Evolutionary conservation across 2,888 invertebrate genomes (phyloP), one percentile per base, ranked within the genome.

Genomic region (Dasysyrphus albostriatus): DNA sequence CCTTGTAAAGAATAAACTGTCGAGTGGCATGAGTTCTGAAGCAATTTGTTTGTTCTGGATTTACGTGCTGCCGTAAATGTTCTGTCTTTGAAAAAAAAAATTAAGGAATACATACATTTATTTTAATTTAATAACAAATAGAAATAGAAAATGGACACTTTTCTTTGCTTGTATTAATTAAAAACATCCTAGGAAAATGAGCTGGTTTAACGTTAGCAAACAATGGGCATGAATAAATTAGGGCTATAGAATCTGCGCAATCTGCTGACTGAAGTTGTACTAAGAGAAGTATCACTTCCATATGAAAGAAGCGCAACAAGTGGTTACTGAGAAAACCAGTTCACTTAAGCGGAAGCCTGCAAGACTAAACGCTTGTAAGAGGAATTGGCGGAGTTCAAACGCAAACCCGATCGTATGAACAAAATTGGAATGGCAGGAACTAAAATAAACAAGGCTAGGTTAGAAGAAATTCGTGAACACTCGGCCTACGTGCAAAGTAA

Each of bases 261-360:
- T 98, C 98, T 9, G 98, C 99, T 0, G 98, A 98, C 94, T 99
- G 34, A 98, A 99, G 92, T 94, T 99, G 88, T 98, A 99, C 94
- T 94, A 99, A 95, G 99, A 99, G 93, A 99, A 99, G 93, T 98
- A 99, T 92, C 98, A 98, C 93, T 96, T 98, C 8, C 99, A 99
- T 93, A 97, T 99, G 96, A 98, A 98, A 90, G 99, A 99, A 92
- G 98, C 98, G 3, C 98, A 99, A 91, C 97, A 97, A 91, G 98
- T 98, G 5, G 98, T 99, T 9, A 98, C 98, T 0, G 98, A 99
- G 92, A 99, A 99, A 93, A 98, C 99, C 0, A 97, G 97, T 91
- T 97, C 98, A 0, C 93, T 99, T 56, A 99, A 93, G 98, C 98
- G 0, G 98, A 98, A 93, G 97, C 98, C 0, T 99, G 98, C 92